phyloP scores from a whole-genome alignment of 2,797 vertebrate genomes.

The Atherinosoma microstoma region DNA sequence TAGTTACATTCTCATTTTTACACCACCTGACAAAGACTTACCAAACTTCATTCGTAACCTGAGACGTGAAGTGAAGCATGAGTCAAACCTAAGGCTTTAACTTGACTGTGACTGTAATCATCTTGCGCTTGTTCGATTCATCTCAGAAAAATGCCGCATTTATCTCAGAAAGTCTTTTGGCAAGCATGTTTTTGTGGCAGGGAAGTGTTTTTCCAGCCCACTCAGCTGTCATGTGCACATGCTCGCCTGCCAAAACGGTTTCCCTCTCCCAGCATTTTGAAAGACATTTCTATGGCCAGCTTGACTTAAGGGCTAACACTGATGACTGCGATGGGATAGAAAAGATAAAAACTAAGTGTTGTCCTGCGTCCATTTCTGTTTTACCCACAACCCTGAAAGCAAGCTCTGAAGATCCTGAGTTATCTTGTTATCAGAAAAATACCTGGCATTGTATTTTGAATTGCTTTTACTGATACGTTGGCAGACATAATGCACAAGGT shows the following conservation, averaged over 20 bases:
- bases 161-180: conserved; percentile 31
- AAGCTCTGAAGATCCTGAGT: background rate
- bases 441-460: background rate
- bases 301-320: background rate
- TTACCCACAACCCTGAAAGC: background rate
- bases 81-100: background rate
- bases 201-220: background rate
- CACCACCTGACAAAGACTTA: background rate
- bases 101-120: background rate
- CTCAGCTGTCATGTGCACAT: conserved; percentile 48
- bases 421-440: background rate
- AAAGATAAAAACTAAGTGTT: background rate
- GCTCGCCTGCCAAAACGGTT: conserved; percentile 6
- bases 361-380: background rate
- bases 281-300: conserved; percentile 44
- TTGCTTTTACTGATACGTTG: background rate
- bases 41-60: too few relatives aligned
- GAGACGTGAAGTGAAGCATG: background rate
- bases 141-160: conserved; percentile 15
- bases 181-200: conserved; percentile 40
- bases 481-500: background rate
- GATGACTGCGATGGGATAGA: conserved; percentile 19
- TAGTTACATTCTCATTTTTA: too few relatives aligned
- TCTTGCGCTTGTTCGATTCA: background rate
- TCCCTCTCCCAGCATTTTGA: conserved; percentile 39